Evolutionary conservation across 1,140 invertebrate genomes (phyloP).

Genomic region (Lucilia sericata): DNA sequence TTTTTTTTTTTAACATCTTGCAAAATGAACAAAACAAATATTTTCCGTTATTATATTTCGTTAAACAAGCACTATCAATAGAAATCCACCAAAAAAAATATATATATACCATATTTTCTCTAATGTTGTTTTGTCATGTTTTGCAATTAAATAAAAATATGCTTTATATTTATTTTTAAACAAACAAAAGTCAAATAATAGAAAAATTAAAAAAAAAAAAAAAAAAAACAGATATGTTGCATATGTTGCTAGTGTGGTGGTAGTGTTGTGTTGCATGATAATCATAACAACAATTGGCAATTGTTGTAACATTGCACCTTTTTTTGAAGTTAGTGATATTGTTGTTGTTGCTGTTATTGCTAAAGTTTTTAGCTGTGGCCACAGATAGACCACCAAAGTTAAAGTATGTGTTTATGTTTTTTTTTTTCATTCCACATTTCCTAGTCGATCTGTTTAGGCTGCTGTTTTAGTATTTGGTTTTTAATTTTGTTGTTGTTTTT

Average conservation of each 20-base stretch:
- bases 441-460: slow-evolving; percentile 13
- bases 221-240: not conserved
- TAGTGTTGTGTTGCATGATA: slow-evolving; percentile 4
- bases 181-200: not conserved
- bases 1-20: not conserved
- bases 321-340: not conserved
- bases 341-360: not conserved
- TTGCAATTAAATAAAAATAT: slow-evolving; percentile 27
- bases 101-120: not conserved
- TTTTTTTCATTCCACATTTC: not conserved
- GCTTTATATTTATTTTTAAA: not conserved
- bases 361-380: not conserved
- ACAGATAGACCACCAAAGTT: slow-evolving; percentile 20
- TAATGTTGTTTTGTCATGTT: slow-evolving; percentile 21
- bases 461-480: not conserved
- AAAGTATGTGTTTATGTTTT: slow-evolving; percentile 14
- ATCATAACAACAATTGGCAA: slow-evolving; percentile 26
- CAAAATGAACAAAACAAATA: not conserved
- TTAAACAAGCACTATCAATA: not conserved
- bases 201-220: not conserved
- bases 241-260: not conserved
- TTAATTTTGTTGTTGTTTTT: not conserved
- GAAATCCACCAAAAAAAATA: not conserved
- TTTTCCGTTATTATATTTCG: not conserved
- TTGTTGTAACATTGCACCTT: slow-evolving; percentile 26